Evolutionary conservation across 92 coral and sea anemone species (phyloP).

Genomic region (Palythoa heliodiscus): DNA sequence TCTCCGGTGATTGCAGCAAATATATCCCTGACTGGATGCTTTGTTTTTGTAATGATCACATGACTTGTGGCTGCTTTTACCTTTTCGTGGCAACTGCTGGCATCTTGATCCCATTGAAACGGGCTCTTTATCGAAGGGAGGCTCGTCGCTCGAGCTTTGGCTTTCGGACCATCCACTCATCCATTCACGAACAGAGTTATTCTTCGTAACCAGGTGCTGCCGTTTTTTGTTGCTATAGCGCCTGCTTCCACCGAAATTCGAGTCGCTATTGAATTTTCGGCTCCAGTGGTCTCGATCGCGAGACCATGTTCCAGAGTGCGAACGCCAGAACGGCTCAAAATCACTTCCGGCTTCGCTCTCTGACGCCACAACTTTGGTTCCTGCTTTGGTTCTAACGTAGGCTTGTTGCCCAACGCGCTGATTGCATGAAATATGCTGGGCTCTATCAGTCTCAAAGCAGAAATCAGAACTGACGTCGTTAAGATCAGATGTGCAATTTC

Average conservation of each 20-base stretch:
- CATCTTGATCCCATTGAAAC: too few species aligned
- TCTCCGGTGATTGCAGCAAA: neutral
- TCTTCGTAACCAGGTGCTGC: neutral
- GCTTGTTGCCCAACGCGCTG: neutral
- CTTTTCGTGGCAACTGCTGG: neutral
- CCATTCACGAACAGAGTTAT: too few species aligned
- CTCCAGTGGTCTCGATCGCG: neutral
- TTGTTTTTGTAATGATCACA: neutral
- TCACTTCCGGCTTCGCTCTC: neutral
- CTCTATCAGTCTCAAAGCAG: neutral
- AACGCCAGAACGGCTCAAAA: neutral
- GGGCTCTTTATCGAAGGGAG: too few species aligned
- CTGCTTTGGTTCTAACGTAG: neutral
- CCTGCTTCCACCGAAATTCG: neutral
- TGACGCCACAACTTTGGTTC: neutral
- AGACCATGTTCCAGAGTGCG: neutral
- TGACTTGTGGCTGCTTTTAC: neutral
- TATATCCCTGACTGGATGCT: neutral
- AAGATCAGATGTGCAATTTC: neutral
- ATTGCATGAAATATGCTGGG: neutral
- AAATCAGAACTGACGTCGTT: neutral
- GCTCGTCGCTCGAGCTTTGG: too few species aligned
- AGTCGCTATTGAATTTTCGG: neutral
- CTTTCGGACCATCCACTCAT: too few species aligned
- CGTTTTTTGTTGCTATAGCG: neutral